Conservation (phyloP, 1,140 invertebrate genomes). For the Triops cancriformis region DNA sequence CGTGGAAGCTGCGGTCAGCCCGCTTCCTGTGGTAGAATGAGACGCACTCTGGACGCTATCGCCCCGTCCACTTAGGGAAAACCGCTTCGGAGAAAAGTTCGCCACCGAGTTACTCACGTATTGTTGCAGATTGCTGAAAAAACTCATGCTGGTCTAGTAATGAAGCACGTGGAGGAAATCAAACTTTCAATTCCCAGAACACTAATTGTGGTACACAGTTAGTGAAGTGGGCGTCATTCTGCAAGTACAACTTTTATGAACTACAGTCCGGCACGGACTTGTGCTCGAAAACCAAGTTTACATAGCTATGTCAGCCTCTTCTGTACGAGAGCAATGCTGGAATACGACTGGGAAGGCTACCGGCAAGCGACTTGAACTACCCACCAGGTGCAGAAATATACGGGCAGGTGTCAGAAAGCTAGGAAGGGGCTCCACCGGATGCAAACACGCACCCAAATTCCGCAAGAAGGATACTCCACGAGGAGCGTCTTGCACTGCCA, state of each 20-base stretch:
- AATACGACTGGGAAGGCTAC: neutral
- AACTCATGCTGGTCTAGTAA: conserved; percentile 54
- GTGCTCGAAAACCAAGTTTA: neutral
- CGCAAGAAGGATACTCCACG: neutral
- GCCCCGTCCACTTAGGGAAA: conserved; percentile 53
- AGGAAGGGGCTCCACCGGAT: neutral
- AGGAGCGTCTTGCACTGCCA: neutral
- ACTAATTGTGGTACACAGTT: too few relatives aligned
- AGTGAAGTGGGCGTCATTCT: too few relatives aligned
- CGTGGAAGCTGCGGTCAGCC: neutral
- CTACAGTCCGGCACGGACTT: too few relatives aligned
- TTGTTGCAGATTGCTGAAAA: conserved; percentile 68
- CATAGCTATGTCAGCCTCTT: neutral
- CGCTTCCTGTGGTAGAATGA: neutral
- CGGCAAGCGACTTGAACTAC: neutral
- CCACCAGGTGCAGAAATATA: neutral
- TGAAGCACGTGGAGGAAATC: neutral
- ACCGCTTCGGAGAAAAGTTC: conserved; percentile 63
- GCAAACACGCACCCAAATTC: neutral
- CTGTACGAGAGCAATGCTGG: neutral
- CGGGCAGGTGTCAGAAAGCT: neutral
- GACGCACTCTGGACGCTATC: conserved; percentile 6
- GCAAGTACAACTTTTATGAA: too few relatives aligned
- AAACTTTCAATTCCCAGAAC: too few relatives aligned
- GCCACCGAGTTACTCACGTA: conserved; percentile 66